These are phyloP conservation scores for Loripinus fragilis DNA, from an alignment of 2,888 invertebrate species.

Conservation along the genomic window DNA sequence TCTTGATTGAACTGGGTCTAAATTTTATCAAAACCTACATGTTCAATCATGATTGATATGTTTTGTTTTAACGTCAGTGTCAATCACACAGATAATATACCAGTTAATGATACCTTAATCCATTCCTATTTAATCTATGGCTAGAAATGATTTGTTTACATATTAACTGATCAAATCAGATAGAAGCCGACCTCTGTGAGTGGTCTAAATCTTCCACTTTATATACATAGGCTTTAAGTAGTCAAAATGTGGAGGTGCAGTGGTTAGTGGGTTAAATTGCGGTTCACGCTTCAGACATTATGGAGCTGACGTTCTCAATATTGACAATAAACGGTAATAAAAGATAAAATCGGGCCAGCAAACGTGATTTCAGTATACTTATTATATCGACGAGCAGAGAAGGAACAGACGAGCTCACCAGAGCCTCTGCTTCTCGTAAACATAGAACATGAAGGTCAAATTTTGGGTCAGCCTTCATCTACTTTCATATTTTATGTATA, in stretches of 20 bases:
- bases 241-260: slow-evolving; percentile 16
- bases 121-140: background rate
- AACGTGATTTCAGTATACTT: too few relatives aligned
- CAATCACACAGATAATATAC: slow-evolving; percentile 11
- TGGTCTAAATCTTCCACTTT: slow-evolving; percentile 50
- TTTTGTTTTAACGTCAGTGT: background rate
- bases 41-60: background rate
- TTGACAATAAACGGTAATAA: background rate
- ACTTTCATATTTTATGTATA: too few relatives aligned
- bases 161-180: slow-evolving; percentile 4
- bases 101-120: slow-evolving; percentile 13
- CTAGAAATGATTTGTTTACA: slow-evolving; percentile 17
- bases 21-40: too few relatives aligned
- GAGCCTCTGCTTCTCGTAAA: too few relatives aligned
- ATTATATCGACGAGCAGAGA: too few relatives aligned
- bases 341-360: too few relatives aligned
- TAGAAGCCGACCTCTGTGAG: slow-evolving; percentile 23
- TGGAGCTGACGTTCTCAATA: background rate
- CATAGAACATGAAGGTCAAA: too few relatives aligned
- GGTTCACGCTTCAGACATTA: background rate
- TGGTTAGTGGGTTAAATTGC: background rate
- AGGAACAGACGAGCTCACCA: too few relatives aligned
- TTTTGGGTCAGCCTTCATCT: too few relatives aligned
- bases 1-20: too few relatives aligned
- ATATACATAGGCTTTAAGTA: slow-evolving; percentile 41